These are phyloP conservation scores for Regulus satrapa DNA, from an alignment of 2,113 vertebrate species.

Conservation along the genomic window DNA sequence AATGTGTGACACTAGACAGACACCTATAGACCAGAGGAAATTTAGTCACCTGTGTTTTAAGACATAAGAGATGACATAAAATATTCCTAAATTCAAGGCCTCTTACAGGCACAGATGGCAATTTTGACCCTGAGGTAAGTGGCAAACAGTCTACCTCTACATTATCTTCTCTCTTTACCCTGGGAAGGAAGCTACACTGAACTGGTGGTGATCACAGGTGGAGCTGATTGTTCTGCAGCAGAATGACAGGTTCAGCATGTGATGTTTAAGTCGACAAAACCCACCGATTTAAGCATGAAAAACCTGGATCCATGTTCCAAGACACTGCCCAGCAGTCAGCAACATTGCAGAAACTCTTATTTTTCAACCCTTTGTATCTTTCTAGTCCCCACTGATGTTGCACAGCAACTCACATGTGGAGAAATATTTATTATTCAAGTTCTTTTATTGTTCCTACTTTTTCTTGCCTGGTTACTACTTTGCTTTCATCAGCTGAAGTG, in stretches of 20 bases:
- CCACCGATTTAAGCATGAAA: not conserved
- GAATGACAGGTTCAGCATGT: not conserved
- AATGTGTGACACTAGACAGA: not conserved
- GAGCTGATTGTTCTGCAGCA: not conserved
- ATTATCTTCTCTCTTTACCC: not conserved
- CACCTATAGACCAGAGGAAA: accelerated
- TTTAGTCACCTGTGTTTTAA: accelerated
- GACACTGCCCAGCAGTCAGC: not conserved
- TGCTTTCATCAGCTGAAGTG: not conserved
- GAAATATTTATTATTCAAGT: not conserved
- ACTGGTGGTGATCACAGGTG: not conserved
- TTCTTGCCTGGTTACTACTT: not conserved
- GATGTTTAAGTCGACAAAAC: not conserved
- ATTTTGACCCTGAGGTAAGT: not conserved
- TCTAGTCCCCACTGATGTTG: not conserved
- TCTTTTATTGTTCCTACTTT: not conserved
- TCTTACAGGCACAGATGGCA: not conserved
- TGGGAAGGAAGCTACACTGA: not conserved
- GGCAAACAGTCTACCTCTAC: not conserved
- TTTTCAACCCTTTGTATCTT: not conserved
- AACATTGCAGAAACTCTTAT: not conserved
- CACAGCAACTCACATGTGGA: accelerated
- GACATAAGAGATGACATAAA: not conserved
- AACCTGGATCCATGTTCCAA: not conserved
- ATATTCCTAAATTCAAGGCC: not conserved